phyloP scores from a whole-genome alignment of 92 coral and sea anemone genomes.

The Siderastrea radians region DNA sequence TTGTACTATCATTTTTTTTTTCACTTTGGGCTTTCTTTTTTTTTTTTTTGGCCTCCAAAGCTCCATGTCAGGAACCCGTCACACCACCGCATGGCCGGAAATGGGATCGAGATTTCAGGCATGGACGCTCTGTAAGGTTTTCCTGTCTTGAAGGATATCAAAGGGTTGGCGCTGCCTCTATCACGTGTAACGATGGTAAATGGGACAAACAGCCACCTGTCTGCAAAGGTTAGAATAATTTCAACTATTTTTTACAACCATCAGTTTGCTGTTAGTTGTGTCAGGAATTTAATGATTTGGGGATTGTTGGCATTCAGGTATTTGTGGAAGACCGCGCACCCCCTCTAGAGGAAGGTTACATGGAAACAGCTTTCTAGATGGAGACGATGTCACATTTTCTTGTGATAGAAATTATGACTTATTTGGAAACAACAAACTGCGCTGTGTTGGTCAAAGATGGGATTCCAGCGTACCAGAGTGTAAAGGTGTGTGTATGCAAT shows the following conservation, averaged over 20 bases:
- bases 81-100: conserved; percentile 48
- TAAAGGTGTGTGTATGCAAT: conserved; percentile 16
- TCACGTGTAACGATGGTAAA: neutral
- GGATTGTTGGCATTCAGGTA: conserved; percentile 4
- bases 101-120: conserved; percentile 43
- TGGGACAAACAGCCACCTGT: no score
- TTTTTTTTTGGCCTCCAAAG: neutral
- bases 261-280: no score
- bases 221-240: no score
- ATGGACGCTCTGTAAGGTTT: conserved; percentile 53
- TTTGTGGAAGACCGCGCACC: conserved; percentile 49
- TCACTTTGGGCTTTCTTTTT: no score
- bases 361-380: conserved; percentile 47
- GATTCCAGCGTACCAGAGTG: conserved; percentile 22
- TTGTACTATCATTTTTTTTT: neutral
- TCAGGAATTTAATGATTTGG: no score
- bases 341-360: conserved; percentile 27
- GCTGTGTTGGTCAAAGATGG: conserved; percentile 23
- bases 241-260: no score
- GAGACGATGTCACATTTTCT: conserved; percentile 20
- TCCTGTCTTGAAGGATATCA: conserved; percentile 20
- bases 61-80: conserved; percentile 8
- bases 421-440: no score
- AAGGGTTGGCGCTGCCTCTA: conserved; percentile 29
- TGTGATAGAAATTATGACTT: no score